Evolutionary conservation across 2,797 vertebrate species (phyloP), one percentile per base, ranked within the genome.

Genomic region (Clarias fuscus): DNA sequence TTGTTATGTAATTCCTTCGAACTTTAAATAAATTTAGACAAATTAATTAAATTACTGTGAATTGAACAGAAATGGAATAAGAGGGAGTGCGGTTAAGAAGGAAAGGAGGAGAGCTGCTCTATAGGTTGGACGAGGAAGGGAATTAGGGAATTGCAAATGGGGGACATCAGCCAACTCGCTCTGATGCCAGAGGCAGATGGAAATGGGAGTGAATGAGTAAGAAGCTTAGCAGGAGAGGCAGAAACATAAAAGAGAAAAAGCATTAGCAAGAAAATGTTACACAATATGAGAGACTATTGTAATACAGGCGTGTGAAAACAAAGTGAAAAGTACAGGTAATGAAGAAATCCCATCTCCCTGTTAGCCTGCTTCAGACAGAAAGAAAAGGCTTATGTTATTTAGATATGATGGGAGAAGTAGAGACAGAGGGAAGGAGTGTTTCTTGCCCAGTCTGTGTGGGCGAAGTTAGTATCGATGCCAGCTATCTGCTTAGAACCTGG

Each of bases 371-470:
- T 11, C 78, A 73, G 70, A 48, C 77, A 79, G 40, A 84, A 82
- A 65, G 53, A 81, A 58, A 65, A 64, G 40, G 20, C 24, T 5
- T n/a, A 37, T 67, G 48, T 67, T 84, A 86, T 87, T 88, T 88
- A 82, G 72, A 83, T 67, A 84, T 70, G 56, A 80, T 53, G 73
- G 56, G 59, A 67, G 30, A 79, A 56, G 61, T 15, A 76, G 13
- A 13, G 14, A 88, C 10, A 20, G 82, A 88, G 71, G 79, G 78
- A 48, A 40, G 61, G 64, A 85, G 72, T 40, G 70, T 65, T 77
- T 82, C 84, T 67, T 84, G 71, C 86, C 77, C 77, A 84, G 81
- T 76, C 65, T 87, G 80, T 90, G 87, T 88, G 86, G 65, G 89
- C 40, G 77, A 84, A 40, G 67, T 48, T 76, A 82, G 72, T 33